These are phyloP conservation scores for Therioaphis trifolii DNA, from an alignment of 2,888 invertebrate genomes.

Conservation along the genomic window DNA sequence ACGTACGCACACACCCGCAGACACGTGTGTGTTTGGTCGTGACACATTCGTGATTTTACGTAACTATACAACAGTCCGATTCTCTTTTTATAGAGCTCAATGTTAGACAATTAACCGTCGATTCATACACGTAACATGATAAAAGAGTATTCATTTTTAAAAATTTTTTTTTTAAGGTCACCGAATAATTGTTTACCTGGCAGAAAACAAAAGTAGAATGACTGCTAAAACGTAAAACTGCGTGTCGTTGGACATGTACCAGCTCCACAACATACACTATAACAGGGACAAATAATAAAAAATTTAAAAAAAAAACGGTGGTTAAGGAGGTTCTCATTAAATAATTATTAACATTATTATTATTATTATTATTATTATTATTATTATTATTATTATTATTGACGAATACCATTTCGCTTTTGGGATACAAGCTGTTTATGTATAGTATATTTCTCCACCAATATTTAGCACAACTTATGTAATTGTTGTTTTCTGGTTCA, in stretches of 20 bases:
- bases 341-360: too few relatives aligned
- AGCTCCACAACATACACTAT: conserved; percentile 92
- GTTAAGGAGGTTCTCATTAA: too few relatives aligned
- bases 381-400: too few relatives aligned
- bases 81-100: neutral
- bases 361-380: too few relatives aligned
- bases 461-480: conserved; percentile 83
- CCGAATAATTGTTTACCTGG: conserved; percentile 69
- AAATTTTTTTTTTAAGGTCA: conserved; percentile 30
- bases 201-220: conserved; percentile 82
- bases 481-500: conserved; percentile 84
- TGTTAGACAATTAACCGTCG: neutral
- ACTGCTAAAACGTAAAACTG: conserved; percentile 88
- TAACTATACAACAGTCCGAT: neutral
- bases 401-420: conserved; percentile 81
- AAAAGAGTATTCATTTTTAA: too few relatives aligned
- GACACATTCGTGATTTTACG: neutral
- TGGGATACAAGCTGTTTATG: conserved; percentile 86
- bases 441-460: conserved; percentile 91
- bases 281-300: too few relatives aligned
- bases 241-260: conserved; percentile 89
- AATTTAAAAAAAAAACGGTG: too few relatives aligned
- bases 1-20: too few relatives aligned
- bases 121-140: conserved; percentile 6
- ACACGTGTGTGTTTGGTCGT: neutral